Evolutionary conservation across 1,140 invertebrate genomes (phyloP).

Genomic region (Sycophaga agraensis): DNA sequence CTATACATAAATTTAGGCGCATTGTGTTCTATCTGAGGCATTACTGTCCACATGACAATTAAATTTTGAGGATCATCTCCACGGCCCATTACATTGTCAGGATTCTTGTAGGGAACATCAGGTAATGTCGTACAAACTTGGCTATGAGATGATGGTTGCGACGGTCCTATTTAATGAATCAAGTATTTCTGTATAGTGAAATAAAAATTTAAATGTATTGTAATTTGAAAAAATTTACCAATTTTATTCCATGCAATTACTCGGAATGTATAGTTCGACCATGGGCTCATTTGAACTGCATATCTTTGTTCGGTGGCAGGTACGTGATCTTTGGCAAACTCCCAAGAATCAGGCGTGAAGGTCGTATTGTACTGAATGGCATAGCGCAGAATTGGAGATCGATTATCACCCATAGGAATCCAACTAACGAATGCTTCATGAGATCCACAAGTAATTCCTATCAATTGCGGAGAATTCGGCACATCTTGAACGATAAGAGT

Average conservation of each 20-base stretch:
- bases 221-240: slow-evolving; percentile 47
- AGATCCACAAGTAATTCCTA: slow-evolving; percentile 67
- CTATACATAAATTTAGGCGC: slow-evolving; percentile 90
- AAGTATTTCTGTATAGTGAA: no score
- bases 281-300: slow-evolving; percentile 79
- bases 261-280: slow-evolving; percentile 96
- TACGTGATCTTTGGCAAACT: slow-evolving; percentile 71
- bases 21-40: slow-evolving; percentile 97
- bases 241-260: slow-evolving; percentile 93
- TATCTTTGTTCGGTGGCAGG: slow-evolving; percentile 79
- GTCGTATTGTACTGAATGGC: slow-evolving; percentile 93
- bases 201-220: no score
- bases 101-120: slow-evolving; percentile 91
- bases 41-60: slow-evolving; percentile 92
- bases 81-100: slow-evolving; percentile 88
- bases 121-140: slow-evolving; percentile 82
- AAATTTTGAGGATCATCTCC: slow-evolving; percentile 87
- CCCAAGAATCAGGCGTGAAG: slow-evolving; percentile 92
- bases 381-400: slow-evolving; percentile 89
- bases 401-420: slow-evolving; percentile 89
- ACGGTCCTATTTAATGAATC: slow-evolving; percentile 62
- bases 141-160: slow-evolving; percentile 77
- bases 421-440: slow-evolving; percentile 77
- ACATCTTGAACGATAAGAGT: slow-evolving; percentile 94
- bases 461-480: slow-evolving; percentile 82